Evolutionary conservation across 2,888 invertebrate genomes (phyloP).

Genomic region (Nomada fucata): DNA sequence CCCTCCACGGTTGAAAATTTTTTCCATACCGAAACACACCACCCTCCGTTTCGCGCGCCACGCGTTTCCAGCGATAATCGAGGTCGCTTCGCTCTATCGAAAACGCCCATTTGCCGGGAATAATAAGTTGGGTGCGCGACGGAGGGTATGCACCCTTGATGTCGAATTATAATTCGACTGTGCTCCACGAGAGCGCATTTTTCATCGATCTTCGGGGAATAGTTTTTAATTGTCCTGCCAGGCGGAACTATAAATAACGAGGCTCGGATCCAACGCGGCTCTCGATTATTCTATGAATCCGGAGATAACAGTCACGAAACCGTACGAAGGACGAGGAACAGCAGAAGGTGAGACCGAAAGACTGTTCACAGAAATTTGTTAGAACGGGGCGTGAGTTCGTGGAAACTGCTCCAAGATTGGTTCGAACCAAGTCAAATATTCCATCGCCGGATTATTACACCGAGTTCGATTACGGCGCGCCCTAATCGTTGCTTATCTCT

Average conservation of each 20-base stretch:
- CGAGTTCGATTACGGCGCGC: conserved; percentile 12
- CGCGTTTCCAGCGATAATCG: conserved; percentile 58
- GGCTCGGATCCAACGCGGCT: not conserved
- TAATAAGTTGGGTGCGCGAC: conserved; percentile 49
- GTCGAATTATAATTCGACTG: conserved; percentile 46
- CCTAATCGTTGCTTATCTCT: conserved; percentile 35
- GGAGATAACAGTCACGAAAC: no score
- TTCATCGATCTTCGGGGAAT: conserved; percentile 9
- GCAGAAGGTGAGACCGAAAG: no score
- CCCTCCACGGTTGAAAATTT: conserved; percentile 29
- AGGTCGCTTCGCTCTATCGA: conserved; percentile 61
- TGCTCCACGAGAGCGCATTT: not conserved
- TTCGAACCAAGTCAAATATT: not conserved
- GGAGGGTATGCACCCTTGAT: conserved; percentile 27
- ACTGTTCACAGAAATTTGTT: not conserved
- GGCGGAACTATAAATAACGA: not conserved
- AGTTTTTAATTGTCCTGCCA: conserved; percentile 20
- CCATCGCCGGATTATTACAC: not conserved
- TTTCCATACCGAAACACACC: conserved; percentile 53
- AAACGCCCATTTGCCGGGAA: conserved; percentile 59
- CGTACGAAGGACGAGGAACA: not conserved
- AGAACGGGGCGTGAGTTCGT: not conserved
- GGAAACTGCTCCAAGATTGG: not conserved
- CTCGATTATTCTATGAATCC: no score
- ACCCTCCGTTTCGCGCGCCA: conserved; percentile 27